Base-by-base conservation (phyloP, 1,140 invertebrate species). In the Anoplolepis gracilipes region DNA sequence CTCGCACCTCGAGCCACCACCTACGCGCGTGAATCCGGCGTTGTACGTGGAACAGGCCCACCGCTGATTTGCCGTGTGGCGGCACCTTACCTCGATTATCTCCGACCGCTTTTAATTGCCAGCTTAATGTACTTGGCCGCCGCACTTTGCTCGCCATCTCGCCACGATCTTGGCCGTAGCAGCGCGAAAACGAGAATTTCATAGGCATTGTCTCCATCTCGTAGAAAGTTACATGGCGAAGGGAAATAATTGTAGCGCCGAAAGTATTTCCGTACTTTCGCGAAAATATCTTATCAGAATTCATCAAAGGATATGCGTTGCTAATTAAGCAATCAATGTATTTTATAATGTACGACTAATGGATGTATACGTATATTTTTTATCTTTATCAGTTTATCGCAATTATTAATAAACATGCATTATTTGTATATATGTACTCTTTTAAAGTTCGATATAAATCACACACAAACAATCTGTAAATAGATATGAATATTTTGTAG, bases 61-160 rank as follows among this genome's bases (percentile, higher is more conserved):
- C 13, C 16, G 69, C 55, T 87, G 78, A 88, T 85, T 87, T 53
- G 64, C 87, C 67, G 25, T 64, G 46, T 42, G 46, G 28, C 67
- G 67, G 33, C n/a, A n/a, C 55, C 78, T 73, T 82, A 86, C 90
- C 85, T 59, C 88, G 88, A 91, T 91, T 88, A 89, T 78, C 78
- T 79, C 53, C 55, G 46, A 10, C 77, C 59, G 81, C 62, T 84
- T 91, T 91, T 91, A 88, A 92, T 91, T 90, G 88, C 85, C 78
- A 62, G 82, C 85, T 88, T 91, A 90, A 91, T 88, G 87, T 57
- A 86, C 86, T 53, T 64, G 72, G 73, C 53, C 72, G 39, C 28
- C 46, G 67, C 36, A 19, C 30, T 88, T 57, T 16, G 59, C 72
- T 85, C 55, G 86, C 53, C 62, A 67, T 87, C 86, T 75, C 33